Percentiles rank a stretch among this genome's conserved stretches.
These are phyloP conservation scores for Barbus barbus DNA, from an alignment of 2,113 vertebrate species.

Conservation along the genomic window DNA sequence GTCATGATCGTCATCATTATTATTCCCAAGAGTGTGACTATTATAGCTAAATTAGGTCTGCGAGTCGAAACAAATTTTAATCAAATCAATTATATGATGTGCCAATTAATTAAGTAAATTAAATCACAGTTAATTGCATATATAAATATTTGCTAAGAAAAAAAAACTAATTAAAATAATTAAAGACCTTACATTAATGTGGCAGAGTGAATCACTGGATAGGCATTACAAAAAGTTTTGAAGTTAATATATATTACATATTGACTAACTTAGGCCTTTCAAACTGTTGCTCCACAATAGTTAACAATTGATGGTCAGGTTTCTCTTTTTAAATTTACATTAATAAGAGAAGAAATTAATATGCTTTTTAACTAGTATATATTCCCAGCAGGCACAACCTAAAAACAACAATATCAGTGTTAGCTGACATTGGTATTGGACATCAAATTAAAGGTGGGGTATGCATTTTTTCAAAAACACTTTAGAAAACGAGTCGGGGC, in stretches of 20 bases:
- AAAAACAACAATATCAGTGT: too few species aligned
- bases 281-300: background rate
- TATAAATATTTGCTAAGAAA: background rate
- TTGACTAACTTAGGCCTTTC: too few species aligned
- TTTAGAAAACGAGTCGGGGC: too few species aligned
- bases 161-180: constrained; percentile 23
- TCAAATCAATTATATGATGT: background rate
- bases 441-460: too few species aligned
- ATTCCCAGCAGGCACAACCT: too few species aligned
- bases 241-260: background rate
- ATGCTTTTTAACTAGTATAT: too few species aligned
- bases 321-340: too few species aligned
- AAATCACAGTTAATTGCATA: constrained; percentile 6
- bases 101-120: background rate
- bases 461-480: too few species aligned
- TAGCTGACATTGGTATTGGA: too few species aligned
- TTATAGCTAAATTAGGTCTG: constrained; percentile 2
- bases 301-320: too few species aligned
- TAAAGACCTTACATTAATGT: background rate
- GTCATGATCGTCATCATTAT: background rate
- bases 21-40: background rate
- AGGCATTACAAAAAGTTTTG: background rate
- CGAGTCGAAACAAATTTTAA: background rate
- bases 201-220: background rate
- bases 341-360: too few species aligned